phyloP scores from a whole-genome alignment of 2,888 invertebrate genomes.

The Timandra comae region DNA sequence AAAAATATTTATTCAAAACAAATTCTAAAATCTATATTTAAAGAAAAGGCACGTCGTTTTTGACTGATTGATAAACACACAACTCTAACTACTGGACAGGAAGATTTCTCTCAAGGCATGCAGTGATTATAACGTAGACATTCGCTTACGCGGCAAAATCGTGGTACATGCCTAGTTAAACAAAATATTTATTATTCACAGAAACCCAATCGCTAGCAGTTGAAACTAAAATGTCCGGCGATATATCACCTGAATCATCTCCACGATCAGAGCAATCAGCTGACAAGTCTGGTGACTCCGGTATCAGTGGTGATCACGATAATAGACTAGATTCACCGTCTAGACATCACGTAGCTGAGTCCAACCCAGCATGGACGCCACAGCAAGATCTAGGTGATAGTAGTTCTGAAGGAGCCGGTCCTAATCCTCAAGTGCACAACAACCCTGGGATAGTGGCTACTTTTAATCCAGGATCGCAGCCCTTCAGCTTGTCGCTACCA shows the following conservation, averaged over 20 bases:
- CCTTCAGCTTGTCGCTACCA: constrained; percentile 86
- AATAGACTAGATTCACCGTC: constrained; percentile 69
- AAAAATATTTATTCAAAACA: not conserved
- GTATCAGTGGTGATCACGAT: constrained; percentile 85
- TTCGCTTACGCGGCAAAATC: too few relatives aligned
- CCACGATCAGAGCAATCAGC: constrained; percentile 68
- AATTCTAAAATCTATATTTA: not conserved
- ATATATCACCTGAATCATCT: constrained; percentile 58
- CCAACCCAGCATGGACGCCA: constrained; percentile 82
- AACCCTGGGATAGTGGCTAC: constrained; percentile 36
- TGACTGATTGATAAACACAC: too few relatives aligned
- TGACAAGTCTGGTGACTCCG: constrained; percentile 89
- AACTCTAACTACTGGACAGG: too few relatives aligned
- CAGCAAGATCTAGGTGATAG: constrained; percentile 89
- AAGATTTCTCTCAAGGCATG: too few relatives aligned
- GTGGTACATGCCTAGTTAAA: too few relatives aligned
- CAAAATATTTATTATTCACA: too few relatives aligned
- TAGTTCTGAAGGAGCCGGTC: constrained; percentile 66
- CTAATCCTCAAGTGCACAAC: constrained; percentile 19
- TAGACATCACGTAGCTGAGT: constrained; percentile 32
- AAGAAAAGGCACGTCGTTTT: too few relatives aligned
- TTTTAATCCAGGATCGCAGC: constrained; percentile 73
- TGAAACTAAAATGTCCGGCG: constrained; percentile 68
- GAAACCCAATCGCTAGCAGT: constrained; percentile 61
- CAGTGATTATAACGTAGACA: too few relatives aligned